phyloP scores from a whole-genome alignment of 2,888 invertebrate species.

The Luffia ferchaultella region DNA sequence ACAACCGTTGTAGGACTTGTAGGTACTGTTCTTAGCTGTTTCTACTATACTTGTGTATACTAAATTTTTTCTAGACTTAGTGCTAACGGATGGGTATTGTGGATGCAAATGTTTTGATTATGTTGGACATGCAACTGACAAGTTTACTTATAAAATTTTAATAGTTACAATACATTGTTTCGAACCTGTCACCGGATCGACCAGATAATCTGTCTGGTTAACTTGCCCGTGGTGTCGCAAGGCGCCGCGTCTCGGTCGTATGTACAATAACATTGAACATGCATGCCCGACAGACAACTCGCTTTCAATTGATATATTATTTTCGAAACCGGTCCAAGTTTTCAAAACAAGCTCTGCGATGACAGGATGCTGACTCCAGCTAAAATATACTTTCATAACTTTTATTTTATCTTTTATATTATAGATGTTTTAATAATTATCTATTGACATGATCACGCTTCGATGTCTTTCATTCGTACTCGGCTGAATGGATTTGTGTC shows the following conservation, averaged over 20 bases:
- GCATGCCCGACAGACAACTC: conserved; percentile 26
- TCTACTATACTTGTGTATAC: neutral
- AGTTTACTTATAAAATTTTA: neutral
- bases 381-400: too few species aligned
- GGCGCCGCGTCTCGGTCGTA: conserved; percentile 8
- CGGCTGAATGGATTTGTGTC: too few species aligned
- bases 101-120: neutral
- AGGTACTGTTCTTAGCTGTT: neutral
- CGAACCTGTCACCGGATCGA: neutral
- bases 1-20: too few species aligned
- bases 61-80: neutral
- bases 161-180: neutral
- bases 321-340: conserved; percentile 55
- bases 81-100: neutral
- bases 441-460: too few species aligned
- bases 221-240: neutral
- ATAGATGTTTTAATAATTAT: too few species aligned
- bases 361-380: too few species aligned
- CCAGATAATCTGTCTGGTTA: neutral
- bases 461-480: too few species aligned
- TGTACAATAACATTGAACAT: conserved; percentile 56
- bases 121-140: neutral
- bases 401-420: too few species aligned
- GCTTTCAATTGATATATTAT: conserved; percentile 63
- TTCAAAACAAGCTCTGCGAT: conserved; percentile 43